These are phyloP conservation scores for Euplexia lucipara DNA, from an alignment of 2,888 invertebrate species.

Conservation along the genomic window DNA sequence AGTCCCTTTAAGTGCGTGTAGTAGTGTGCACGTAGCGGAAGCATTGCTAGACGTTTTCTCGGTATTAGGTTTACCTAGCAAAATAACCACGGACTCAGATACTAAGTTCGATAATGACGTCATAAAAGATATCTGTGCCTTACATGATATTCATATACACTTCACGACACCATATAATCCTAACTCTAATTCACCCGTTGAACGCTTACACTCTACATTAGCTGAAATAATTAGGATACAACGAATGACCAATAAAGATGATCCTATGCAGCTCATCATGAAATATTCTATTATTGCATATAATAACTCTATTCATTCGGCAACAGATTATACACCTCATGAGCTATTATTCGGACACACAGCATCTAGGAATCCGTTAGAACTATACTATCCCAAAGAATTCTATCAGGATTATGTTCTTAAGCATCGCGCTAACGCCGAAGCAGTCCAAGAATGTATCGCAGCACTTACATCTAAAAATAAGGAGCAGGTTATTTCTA, in stretches of 20 bases:
- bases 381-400: too few species aligned
- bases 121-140: constrained; percentile 58
- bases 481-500: too few species aligned
- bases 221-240: constrained; percentile 57
- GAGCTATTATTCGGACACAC: constrained; percentile 67
- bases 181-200: constrained; percentile 58
- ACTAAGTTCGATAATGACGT: too few species aligned
- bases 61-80: constrained; percentile 55
- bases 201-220: constrained; percentile 55
- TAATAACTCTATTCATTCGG: constrained; percentile 64
- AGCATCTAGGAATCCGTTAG: constrained; percentile 64
- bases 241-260: constrained; percentile 58
- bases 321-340: constrained; percentile 63
- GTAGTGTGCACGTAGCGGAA: constrained; percentile 58
- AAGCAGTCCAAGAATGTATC: too few species aligned
- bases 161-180: constrained; percentile 60
- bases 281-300: too few species aligned
- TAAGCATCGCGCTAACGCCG: too few species aligned
- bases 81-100: constrained; percentile 64
- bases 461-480: too few species aligned
- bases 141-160: constrained; percentile 56
- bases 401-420: constrained; percentile 93
- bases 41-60: constrained; percentile 54
- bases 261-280: too few species aligned
- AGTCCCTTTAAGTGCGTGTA: constrained; percentile 49